Conservation (phyloP, 1,140 invertebrate species). For the Gerris buenoi region DNA sequence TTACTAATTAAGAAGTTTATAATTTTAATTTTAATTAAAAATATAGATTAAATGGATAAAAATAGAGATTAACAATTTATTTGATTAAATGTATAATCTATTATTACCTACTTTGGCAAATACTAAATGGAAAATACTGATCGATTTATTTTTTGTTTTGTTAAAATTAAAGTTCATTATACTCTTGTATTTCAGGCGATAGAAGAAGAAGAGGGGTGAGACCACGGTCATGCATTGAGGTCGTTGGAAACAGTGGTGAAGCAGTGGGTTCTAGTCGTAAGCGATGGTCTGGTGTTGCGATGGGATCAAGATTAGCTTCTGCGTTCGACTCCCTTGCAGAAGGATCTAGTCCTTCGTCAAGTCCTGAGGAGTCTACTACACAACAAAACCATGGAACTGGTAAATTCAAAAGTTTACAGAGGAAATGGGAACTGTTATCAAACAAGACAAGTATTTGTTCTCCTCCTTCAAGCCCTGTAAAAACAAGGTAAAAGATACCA, state of each 20-base stretch:
- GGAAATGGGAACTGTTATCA: constrained; percentile 67
- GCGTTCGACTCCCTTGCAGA: constrained; percentile 44
- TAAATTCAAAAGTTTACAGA: constrained; percentile 59
- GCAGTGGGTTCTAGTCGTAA: constrained; percentile 41
- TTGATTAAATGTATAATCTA: too few species aligned
- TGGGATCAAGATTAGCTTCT: constrained; percentile 50
- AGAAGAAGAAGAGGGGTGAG: constrained; percentile 21
- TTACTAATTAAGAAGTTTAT: too few species aligned
- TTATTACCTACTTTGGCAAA: too few species aligned
- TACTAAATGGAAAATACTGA: too few species aligned
- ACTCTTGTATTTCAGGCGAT: not conserved
- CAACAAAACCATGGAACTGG: constrained; percentile 27
- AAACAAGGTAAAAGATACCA: constrained; percentile 19
- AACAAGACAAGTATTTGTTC: constrained; percentile 8
- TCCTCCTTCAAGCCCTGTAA: constrained; percentile 16
- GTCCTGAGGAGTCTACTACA: constrained; percentile 20
- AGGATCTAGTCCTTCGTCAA: not conserved
- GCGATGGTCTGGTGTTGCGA: constrained; percentile 54
- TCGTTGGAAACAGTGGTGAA: constrained; percentile 37
- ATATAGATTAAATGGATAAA: too few species aligned
- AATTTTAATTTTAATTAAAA: too few species aligned
- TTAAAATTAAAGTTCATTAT: too few species aligned
- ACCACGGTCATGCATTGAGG: constrained; percentile 50
- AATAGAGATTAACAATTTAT: too few species aligned
- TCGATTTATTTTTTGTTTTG: too few species aligned